Percentiles rank a stretch among this genome's conserved stretches.
These are phyloP conservation scores for Tachystola acroxantha DNA, from an alignment of 2,888 invertebrate genomes.

Conservation along the genomic window DNA sequence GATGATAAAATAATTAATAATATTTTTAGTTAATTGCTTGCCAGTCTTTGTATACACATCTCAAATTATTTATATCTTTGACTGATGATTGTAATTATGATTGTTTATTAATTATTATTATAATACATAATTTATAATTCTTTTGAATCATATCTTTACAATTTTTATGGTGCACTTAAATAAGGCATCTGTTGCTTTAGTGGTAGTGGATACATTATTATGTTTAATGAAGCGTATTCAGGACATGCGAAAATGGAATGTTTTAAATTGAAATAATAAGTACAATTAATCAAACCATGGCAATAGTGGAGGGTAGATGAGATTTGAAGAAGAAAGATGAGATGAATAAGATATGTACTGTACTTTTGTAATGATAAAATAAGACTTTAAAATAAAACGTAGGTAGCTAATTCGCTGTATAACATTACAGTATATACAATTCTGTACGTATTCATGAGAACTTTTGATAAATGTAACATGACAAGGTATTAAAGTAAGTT, in stretches of 20 bases:
- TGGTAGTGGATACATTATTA: neutral
- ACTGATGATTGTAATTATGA: slow-evolving; percentile 7
- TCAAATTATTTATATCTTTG: slow-evolving; percentile 2
- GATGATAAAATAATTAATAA: slow-evolving; percentile 20
- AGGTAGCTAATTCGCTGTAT: slow-evolving; percentile 64
- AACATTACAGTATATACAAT: slow-evolving; percentile 2
- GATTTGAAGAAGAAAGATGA: neutral
- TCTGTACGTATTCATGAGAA: slow-evolving; percentile 1
- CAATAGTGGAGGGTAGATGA: neutral
- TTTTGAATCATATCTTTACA: neutral
- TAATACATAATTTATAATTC: slow-evolving; percentile 1
- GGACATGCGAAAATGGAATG: no score
- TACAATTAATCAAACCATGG: neutral
- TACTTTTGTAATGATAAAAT: slow-evolving; percentile 18
- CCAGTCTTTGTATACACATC: slow-evolving; percentile 10
- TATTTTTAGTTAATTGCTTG: slow-evolving; percentile 28
- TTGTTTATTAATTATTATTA: slow-evolving; percentile 2
- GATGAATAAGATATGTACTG: slow-evolving; percentile 12
- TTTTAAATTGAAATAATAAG: neutral
- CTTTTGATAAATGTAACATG: slow-evolving; percentile 6
- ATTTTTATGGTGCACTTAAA: slow-evolving; percentile 1
- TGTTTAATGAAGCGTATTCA: no score
- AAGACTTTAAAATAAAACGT: slow-evolving; percentile 41
- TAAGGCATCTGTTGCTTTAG: slow-evolving; percentile 1
- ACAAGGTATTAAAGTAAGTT: slow-evolving; percentile 20